These are phyloP conservation scores for Stercorarius parasiticus DNA, from an alignment of 2,113 vertebrate species.

Conservation along the genomic window DNA sequence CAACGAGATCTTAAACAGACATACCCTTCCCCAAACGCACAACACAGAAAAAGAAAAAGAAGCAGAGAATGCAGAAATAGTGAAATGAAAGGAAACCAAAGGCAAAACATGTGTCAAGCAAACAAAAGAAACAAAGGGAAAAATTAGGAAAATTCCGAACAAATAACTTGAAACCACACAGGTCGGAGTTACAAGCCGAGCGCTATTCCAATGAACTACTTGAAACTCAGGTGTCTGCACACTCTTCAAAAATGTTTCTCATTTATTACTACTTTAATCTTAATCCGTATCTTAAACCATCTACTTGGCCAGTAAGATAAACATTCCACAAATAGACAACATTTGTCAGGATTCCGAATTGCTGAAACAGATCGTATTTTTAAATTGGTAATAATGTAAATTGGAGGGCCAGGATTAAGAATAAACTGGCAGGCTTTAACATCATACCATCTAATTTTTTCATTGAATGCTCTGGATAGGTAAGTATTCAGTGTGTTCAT, in stretches of 20 bases:
- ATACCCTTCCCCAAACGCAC: constrained; percentile 46
- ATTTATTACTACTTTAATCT: neutral
- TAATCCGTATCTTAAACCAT: neutral
- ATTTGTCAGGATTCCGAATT: neutral
- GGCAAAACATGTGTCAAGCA: neutral
- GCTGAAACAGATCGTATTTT: neutral
- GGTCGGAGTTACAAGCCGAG: neutral
- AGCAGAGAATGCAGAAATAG: neutral
- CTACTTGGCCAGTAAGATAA: neutral
- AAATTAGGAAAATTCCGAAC: constrained; percentile 2
- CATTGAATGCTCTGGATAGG: neutral
- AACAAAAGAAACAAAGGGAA: neutral
- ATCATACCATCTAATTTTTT: neutral
- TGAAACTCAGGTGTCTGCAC: constrained; percentile 3
- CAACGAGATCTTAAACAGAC: constrained; percentile 50
- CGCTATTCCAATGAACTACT: neutral
- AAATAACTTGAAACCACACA: neutral
- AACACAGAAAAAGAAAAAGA: constrained; percentile 36
- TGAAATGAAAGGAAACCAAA: neutral
- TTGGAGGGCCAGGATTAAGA: neutral
- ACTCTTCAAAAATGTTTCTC: neutral
- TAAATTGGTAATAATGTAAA: neutral
- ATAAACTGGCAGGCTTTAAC: neutral
- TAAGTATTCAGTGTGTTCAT: neutral
- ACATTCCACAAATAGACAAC: neutral